These are phyloP conservation scores for Lipotes vexillifer DNA, from an alignment of 2,113 vertebrate species.

Conservation along the genomic window DNA sequence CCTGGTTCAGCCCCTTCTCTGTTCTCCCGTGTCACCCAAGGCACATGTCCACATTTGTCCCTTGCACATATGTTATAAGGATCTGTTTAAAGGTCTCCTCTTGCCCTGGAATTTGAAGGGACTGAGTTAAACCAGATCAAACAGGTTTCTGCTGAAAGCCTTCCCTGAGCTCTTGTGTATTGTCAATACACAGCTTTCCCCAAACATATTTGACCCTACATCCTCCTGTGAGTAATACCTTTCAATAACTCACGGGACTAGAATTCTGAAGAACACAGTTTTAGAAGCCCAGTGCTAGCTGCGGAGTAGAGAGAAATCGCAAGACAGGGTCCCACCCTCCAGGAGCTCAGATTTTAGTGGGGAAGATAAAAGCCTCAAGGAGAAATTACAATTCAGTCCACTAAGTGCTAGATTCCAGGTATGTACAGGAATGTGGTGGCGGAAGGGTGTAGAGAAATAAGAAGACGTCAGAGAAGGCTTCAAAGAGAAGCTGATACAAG, in stretches of 20 bases:
- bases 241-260: not conserved
- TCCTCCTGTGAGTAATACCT: not conserved
- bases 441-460: not conserved
- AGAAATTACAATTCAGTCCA: not conserved
- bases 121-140: not conserved
- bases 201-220: not conserved
- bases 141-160: not conserved
- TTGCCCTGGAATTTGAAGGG: not conserved
- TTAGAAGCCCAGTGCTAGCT: not conserved
- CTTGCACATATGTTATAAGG: fast-evolving
- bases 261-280: not conserved
- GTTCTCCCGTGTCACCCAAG: not conserved
- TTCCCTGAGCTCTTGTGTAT: not conserved
- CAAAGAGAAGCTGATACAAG: not conserved
- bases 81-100: not conserved
- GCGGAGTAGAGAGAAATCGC: not conserved
- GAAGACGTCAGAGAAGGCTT: not conserved
- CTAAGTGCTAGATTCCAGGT: not conserved
- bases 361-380: not conserved
- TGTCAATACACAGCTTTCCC: not conserved
- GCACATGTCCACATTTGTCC: not conserved
- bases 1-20: not conserved
- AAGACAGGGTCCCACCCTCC: not conserved
- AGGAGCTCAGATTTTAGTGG: not conserved
- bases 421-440: not conserved